Evolutionary conservation across 2,113 vertebrate genomes (phyloP), one percentile per base, ranked within the genome.

Genomic region (Trogon melanurus): DNA sequence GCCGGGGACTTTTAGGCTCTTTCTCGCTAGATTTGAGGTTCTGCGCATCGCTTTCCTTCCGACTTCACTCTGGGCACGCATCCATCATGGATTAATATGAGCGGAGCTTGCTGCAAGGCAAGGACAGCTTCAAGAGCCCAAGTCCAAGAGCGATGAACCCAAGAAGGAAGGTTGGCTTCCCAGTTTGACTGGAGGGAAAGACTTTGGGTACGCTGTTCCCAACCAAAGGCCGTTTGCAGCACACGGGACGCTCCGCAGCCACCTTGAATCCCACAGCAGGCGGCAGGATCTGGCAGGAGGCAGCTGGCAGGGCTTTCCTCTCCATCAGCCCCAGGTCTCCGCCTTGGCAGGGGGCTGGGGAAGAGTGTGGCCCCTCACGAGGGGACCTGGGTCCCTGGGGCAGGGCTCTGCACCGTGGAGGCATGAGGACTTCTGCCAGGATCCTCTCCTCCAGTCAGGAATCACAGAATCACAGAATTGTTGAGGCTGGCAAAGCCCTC

Each of bases 311-410:
- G 14, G 58, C 12, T 75, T 60, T 11, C 11, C 38, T 2, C 19
- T 26, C 27, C 27, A 38, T 67, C 16, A 15, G 21, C 22, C 45
- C 61, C 3, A 1, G 16, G 38, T 48, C 44, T 51, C 61, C 36
- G n/a, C 22, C 57, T 79, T 0, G 0, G 57, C 27, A 23, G 19
- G 18, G 41, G 11, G 3, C 13, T 47, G 13, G 22, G 56, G 15
- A 30, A 2, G 3, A 79, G 6, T 1, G 2, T 20, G 44, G 7
- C 4, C 30, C 45, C 29, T 21, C 45, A 12, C 0, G 3, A 56
- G 65, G 32, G 57, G 17, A 10, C 1, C n/a, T 47, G 41, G 16
- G 36, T 51, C 41, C 44, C 48, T 27, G 53, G 58, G 16, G 16
- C 21, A 74, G 29, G 5, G 30, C 13, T 86, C 53, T 38, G n/a